phyloP scores from a whole-genome alignment of 2,113 vertebrate genomes.

The Pelodiscus sinensis region DNA sequence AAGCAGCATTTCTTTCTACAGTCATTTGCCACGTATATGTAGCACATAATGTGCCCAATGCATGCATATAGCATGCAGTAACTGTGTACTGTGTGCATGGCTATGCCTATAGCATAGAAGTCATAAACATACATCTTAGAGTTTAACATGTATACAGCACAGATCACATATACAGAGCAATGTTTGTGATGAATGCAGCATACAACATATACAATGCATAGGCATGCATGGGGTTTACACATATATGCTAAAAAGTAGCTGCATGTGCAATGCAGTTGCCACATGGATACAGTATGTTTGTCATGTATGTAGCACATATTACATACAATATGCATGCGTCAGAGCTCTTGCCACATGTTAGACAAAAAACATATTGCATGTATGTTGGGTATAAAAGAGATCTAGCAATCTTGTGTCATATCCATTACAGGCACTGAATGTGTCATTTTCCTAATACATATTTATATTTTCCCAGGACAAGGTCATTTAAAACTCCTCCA shows the following conservation, averaged over 20 bases:
- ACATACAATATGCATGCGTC: background rate
- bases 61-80: accelerated
- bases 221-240: accelerated
- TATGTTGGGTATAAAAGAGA: background rate
- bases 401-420: accelerated
- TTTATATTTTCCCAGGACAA: accelerated
- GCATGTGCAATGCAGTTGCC: too few species aligned
- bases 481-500: background rate
- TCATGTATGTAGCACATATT: accelerated
- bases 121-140: accelerated
- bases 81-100: background rate
- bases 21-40: accelerated
- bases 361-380: background rate
- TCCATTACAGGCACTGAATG: background rate
- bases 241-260: background rate
- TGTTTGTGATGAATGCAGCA: accelerated
- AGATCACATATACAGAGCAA: accelerated
- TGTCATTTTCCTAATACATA: background rate
- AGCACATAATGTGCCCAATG: accelerated
- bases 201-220: background rate
- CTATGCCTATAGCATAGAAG: accelerated
- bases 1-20: background rate
- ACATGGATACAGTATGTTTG: accelerated
- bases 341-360: background rate
- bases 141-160: background rate